These are phyloP conservation scores for Urophycis tenuis DNA, from an alignment of 2,797 vertebrate genomes.

Conservation along the genomic window DNA sequence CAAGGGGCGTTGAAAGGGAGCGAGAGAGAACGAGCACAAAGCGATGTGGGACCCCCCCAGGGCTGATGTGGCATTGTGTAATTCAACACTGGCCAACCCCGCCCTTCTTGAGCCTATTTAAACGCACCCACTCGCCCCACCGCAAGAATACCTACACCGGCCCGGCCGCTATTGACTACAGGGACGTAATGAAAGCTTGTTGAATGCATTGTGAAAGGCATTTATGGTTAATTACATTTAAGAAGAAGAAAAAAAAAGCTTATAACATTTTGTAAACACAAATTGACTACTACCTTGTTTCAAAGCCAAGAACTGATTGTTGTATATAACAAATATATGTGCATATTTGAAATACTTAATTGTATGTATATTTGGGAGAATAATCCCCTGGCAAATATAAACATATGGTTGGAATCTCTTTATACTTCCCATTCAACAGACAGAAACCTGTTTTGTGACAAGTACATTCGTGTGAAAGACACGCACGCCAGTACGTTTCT, in stretches of 20 bases:
- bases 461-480: neutral
- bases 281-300: neutral
- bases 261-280: neutral
- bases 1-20: conserved; percentile 27
- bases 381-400: neutral
- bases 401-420: neutral
- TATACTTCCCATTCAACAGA: neutral
- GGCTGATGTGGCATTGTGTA: conserved; percentile 63
- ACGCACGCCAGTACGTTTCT: neutral
- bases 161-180: neutral
- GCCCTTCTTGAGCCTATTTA: conserved; percentile 59
- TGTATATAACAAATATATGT: too few species aligned
- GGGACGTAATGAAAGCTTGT: conserved; percentile 23
- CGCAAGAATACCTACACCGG: conserved; percentile 26
- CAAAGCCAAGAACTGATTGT: neutral
- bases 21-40: conserved; percentile 48
- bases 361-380: neutral
- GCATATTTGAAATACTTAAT: neutral
- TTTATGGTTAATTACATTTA: neutral
- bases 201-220: neutral
- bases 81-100: conserved; percentile 60
- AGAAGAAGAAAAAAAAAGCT: too few species aligned
- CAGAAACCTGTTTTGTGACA: neutral
- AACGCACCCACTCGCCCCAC: conserved; percentile 39
- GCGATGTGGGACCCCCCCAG: conserved; percentile 53